These are phyloP conservation scores for Palaemon carinicauda DNA, from an alignment of 1,140 invertebrate species.

Conservation along the genomic window DNA sequence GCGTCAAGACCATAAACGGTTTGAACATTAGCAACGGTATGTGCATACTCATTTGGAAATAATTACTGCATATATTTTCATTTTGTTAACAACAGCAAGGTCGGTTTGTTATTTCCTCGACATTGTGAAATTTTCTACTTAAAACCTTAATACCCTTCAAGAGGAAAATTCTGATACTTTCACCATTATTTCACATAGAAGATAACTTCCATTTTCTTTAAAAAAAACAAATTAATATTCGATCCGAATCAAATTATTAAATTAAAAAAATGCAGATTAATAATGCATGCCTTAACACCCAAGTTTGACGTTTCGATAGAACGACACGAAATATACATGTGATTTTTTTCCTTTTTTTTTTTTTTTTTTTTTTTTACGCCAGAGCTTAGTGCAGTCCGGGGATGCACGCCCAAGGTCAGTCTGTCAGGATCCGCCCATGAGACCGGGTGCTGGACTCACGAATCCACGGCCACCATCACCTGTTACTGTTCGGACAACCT, in stretches of 20 bases:
- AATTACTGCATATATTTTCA: no score
- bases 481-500: constrained; percentile 38
- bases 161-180: not conserved
- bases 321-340: no score
- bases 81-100: not conserved
- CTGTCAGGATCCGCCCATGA: not conserved
- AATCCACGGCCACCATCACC: constrained; percentile 4
- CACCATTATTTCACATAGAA: not conserved
- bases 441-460: constrained; percentile 43
- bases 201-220: not conserved
- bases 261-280: no score
- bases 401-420: constrained; percentile 12
- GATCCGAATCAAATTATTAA: no score
- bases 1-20: constrained; percentile 29
- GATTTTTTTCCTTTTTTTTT: not conserved
- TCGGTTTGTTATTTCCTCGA: not conserved
- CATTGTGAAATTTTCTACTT: not conserved
- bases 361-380: not conserved
- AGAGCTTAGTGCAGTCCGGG: constrained; percentile 9
- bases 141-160: not conserved
- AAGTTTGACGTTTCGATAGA: not conserved
- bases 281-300: not conserved
- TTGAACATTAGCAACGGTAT: constrained; percentile 13
- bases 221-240: not conserved
- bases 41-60: no score